These are phyloP conservation scores for Agrotis puta DNA, from an alignment of 2,888 invertebrate species.

Conservation along the genomic window DNA sequence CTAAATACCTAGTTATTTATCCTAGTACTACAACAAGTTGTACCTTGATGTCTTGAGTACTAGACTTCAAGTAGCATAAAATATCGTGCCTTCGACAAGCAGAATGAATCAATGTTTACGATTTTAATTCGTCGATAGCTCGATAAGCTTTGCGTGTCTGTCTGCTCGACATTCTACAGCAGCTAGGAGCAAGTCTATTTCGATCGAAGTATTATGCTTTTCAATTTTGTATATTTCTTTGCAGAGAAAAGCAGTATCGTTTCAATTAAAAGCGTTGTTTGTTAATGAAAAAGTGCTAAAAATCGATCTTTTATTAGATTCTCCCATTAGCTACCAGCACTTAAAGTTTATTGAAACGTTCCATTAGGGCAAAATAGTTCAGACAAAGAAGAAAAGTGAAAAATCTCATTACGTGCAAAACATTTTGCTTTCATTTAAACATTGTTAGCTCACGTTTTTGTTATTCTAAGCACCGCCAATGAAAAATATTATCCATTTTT, in stretches of 20 bases:
- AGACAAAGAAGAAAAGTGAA: neutral
- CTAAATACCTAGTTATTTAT: conserved; percentile 21
- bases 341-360: neutral
- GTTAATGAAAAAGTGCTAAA: neutral
- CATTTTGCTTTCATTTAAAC: neutral
- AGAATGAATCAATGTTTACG: conserved; percentile 28
- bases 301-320: neutral
- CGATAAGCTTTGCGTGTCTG: conserved; percentile 18
- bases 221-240: neutral
- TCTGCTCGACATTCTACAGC: neutral
- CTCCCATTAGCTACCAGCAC: neutral
- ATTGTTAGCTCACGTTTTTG: conserved; percentile 5
- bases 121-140: conserved; percentile 11
- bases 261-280: conserved; percentile 14
- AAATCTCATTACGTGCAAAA: neutral
- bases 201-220: neutral
- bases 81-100: conserved; percentile 27
- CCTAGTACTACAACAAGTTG: conserved; percentile 23
- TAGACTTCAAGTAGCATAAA: conserved; percentile 31
- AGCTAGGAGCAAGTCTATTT: conserved; percentile 12
- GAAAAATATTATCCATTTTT: conserved; percentile 23
- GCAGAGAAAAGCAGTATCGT: conserved; percentile 5
- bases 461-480: neutral
- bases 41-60: conserved; percentile 14
- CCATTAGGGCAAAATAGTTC: neutral